phyloP scores from a whole-genome alignment of 2,113 vertebrate genomes.

The Cochlearius cochlearius region DNA sequence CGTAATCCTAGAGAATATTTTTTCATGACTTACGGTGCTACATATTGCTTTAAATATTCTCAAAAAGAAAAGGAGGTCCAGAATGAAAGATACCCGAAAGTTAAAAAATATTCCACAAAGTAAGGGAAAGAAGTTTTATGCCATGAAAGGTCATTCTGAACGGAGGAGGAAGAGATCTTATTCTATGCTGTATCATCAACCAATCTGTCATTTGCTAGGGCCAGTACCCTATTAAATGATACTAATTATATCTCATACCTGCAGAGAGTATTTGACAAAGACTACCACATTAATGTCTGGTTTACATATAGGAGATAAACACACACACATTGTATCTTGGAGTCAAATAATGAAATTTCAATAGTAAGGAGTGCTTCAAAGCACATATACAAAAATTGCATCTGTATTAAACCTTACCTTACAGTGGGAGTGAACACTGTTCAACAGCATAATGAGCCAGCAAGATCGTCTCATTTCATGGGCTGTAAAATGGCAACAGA shows the following conservation, averaged over 20 bases:
- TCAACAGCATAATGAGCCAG: neutral
- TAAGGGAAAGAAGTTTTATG: neutral
- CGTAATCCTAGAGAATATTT: neutral
- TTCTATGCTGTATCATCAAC: neutral
- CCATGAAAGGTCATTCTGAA: neutral
- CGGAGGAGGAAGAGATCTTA: neutral
- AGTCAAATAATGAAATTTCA: neutral
- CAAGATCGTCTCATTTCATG: neutral
- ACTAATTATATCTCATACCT: neutral
- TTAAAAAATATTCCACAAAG: neutral
- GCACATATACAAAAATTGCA: neutral
- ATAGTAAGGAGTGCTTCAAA: neutral
- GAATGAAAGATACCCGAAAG: neutral
- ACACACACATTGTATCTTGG: neutral
- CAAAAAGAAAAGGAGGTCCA: neutral
- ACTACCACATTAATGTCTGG: neutral
- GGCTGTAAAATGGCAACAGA: neutral
- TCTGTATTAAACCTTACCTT: neutral
- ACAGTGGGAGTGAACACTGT: neutral
- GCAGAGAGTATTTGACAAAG: neutral
- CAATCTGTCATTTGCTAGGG: neutral
- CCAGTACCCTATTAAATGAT: neutral
- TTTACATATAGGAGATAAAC: neutral
- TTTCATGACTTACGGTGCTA: neutral
- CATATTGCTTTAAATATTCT: neutral